Percentiles rank a stretch among this genome's conserved stretches.
Conservation (phyloP, 2,888 invertebrate species). For the Hypercompe scribonia region DNA sequence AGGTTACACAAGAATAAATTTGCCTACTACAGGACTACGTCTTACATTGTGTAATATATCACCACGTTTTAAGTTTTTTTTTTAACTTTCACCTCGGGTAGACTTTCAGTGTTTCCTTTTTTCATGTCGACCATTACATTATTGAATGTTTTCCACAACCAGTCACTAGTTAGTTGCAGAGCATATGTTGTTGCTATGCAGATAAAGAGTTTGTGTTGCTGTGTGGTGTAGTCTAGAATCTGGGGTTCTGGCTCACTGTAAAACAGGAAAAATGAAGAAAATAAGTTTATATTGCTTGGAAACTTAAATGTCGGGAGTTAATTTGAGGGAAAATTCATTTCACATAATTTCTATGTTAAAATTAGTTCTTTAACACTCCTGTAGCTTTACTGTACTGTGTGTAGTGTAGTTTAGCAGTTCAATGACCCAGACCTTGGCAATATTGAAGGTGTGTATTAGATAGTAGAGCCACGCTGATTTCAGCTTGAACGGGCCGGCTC, state of each 20-base stretch:
- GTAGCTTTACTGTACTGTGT: too few species aligned
- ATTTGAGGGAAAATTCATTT: too few species aligned
- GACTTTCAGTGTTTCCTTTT: constrained; percentile 90
- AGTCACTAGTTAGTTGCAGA: constrained; percentile 89
- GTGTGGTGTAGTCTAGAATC: constrained; percentile 96
- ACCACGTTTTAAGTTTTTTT: background rate
- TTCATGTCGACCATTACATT: constrained; percentile 91
- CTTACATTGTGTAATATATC: background rate
- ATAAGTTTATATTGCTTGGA: background rate
- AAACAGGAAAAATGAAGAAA: constrained; percentile 11
- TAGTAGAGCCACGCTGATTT: too few species aligned
- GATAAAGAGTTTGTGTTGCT: constrained; percentile 97
- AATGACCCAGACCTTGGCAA: too few species aligned
- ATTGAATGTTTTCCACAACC: constrained; percentile 93
- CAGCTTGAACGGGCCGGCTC: too few species aligned
- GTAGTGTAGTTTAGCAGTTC: too few species aligned
- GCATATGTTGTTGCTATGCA: constrained; percentile 93
- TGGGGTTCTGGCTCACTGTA: constrained; percentile 93
- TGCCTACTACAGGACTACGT: too few species aligned
- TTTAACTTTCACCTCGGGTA: constrained; percentile 90
- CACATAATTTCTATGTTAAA: too few species aligned
- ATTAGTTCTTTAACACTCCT: background rate
- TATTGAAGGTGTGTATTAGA: too few species aligned
- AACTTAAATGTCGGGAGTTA: too few species aligned
- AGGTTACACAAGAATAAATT: background rate